Conservation (phyloP, 1,140 invertebrate genomes). For the Drosophila rhopaloa region DNA sequence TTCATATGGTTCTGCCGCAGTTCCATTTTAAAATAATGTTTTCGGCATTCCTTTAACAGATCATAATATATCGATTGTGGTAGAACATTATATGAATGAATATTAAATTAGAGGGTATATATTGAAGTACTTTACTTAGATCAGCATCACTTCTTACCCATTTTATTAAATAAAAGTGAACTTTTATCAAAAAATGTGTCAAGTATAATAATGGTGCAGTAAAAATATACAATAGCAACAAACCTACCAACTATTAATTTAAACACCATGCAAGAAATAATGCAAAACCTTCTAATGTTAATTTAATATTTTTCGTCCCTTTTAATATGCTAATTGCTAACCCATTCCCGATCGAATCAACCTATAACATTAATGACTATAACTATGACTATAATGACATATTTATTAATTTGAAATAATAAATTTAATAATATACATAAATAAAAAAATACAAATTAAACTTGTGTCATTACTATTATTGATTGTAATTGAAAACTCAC, state of each 20-base stretch:
- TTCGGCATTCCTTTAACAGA: too few species aligned
- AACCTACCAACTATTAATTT: background rate
- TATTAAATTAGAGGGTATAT: too few species aligned
- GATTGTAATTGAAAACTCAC: slow-evolving; percentile 31
- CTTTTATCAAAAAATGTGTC: too few species aligned
- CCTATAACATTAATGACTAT: slow-evolving; percentile 41
- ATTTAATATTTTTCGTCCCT: slow-evolving; percentile 70
- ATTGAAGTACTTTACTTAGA: too few species aligned
- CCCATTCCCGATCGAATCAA: slow-evolving; percentile 69
- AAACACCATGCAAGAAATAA: slow-evolving; percentile 24
- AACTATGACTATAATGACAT: slow-evolving; percentile 13
- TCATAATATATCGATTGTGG: too few species aligned
- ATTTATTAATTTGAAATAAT: background rate
- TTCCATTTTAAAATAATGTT: too few species aligned
- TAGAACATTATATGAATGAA: too few species aligned
- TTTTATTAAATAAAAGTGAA: too few species aligned
- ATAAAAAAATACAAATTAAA: slow-evolving; percentile 6
- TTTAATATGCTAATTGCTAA: slow-evolving; percentile 58
- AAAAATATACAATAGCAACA: background rate
- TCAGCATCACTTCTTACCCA: too few species aligned
- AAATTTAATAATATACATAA: too few species aligned
- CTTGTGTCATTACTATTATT: slow-evolving; percentile 13
- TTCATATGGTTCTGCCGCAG: too few species aligned
- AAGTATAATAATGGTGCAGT: background rate
- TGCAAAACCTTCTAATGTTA: slow-evolving; percentile 64